Evolutionary conservation across 2,888 invertebrate genomes (phyloP).

Genomic region (Malthinus seriepunctatus): DNA sequence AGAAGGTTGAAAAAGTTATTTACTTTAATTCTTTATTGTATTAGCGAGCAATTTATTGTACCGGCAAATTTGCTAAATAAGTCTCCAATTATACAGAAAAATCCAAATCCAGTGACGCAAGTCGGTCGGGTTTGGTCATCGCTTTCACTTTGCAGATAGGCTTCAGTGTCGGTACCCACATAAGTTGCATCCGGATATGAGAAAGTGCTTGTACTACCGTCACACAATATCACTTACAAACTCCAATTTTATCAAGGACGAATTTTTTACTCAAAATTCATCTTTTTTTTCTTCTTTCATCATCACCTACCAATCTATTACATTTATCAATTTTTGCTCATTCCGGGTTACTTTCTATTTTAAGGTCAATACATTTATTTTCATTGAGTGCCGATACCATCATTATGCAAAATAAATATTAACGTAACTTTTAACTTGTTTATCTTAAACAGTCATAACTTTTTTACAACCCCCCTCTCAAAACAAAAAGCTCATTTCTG

Average conservation of each 20-base stretch:
- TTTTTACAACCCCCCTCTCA: too few species aligned
- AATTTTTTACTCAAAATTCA: background rate
- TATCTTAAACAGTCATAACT: too few species aligned
- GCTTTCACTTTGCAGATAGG: slow-evolving; percentile 34
- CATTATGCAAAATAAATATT: background rate
- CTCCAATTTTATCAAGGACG: background rate
- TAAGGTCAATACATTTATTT: slow-evolving; percentile 21
- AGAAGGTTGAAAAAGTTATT: slow-evolving; percentile 7
- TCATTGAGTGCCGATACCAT: background rate
- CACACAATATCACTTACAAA: slow-evolving; percentile 14
- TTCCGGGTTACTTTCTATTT: slow-evolving; percentile 25
- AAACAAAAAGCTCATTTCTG: too few species aligned
- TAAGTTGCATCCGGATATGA: slow-evolving; percentile 36
- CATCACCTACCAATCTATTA: background rate
- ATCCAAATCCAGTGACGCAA: slow-evolving; percentile 23
- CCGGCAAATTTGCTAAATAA: slow-evolving; percentile 10
- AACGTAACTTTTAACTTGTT: too few species aligned
- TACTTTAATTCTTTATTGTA: slow-evolving; percentile 3
- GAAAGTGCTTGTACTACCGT: slow-evolving; percentile 33
- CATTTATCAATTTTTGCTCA: slow-evolving; percentile 1
- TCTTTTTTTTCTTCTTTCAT: background rate
- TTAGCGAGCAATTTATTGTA: slow-evolving; percentile 1
- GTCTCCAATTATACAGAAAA: slow-evolving; percentile 12
- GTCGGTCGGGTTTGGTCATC: slow-evolving; percentile 26
- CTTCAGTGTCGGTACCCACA: slow-evolving; percentile 30